These are phyloP conservation scores for Oceanodroma tethys DNA, from an alignment of 2,113 vertebrate species.

Conservation along the genomic window DNA sequence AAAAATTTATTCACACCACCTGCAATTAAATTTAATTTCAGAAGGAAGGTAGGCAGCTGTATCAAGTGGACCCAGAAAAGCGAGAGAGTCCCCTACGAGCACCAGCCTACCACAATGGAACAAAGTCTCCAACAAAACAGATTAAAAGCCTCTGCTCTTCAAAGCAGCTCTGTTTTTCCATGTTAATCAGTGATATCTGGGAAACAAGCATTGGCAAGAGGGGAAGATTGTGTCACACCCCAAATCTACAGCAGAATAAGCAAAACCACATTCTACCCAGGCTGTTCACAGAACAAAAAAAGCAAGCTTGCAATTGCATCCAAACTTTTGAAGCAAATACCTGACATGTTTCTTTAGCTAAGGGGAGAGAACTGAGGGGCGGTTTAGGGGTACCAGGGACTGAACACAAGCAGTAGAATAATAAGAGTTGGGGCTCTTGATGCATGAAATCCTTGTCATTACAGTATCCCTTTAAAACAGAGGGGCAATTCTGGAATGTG, in stretches of 20 bases:
- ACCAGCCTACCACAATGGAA: background rate
- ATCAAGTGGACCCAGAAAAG: background rate
- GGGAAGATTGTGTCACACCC: background rate
- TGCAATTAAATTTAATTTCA: no score
- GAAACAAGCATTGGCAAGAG: background rate
- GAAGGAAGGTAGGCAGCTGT: background rate
- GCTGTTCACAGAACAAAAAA: background rate
- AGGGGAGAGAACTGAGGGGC: background rate
- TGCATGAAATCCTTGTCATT: background rate
- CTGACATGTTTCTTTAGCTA: no score
- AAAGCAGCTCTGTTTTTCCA: background rate
- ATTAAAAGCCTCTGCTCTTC: background rate
- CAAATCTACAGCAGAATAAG: background rate
- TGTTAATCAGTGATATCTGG: no score
- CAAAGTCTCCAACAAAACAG: background rate
- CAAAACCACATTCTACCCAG: rapidly evolving
- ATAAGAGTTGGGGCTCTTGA: background rate
- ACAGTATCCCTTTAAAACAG: no score
- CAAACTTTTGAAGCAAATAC: rapidly evolving
- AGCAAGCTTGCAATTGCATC: background rate
- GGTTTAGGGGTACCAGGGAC: background rate
- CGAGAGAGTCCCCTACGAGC: rapidly evolving
- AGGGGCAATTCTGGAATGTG: background rate
- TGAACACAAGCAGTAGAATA: background rate
- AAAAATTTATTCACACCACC: background rate